Conservation (phyloP, 1,140 invertebrate species). For the Achroia grisella region DNA sequence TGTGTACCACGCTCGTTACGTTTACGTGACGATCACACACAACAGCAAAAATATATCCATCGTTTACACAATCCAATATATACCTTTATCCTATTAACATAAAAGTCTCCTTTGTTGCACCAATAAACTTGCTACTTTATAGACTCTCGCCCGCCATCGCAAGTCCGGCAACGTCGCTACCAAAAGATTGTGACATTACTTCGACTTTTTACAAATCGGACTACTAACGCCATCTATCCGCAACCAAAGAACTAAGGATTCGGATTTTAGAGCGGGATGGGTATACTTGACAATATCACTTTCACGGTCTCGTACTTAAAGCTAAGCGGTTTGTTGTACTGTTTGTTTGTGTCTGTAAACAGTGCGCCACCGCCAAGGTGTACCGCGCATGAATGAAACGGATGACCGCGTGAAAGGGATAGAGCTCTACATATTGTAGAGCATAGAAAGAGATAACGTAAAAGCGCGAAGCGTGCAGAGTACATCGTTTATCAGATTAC, state of each 20-base stretch:
- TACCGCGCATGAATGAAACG: slow-evolving; percentile 74
- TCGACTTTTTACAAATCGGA: slow-evolving; percentile 30
- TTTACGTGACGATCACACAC: slow-evolving; percentile 66
- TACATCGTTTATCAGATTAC: slow-evolving; percentile 74
- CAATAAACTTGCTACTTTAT: slow-evolving; percentile 36
- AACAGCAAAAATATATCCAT: slow-evolving; percentile 36
- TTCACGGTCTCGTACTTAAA: slow-evolving; percentile 71
- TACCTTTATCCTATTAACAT: slow-evolving; percentile 16
- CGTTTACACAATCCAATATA: slow-evolving; percentile 27
- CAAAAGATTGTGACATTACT: slow-evolving; percentile 67
- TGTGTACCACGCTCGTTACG: slow-evolving; percentile 61
- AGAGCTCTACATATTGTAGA: slow-evolving; percentile 12
- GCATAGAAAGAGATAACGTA: slow-evolving; percentile 32
- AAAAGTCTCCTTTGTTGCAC: slow-evolving; percentile 22
- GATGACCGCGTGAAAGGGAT: slow-evolving; percentile 56
- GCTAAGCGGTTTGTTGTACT: slow-evolving; percentile 73
- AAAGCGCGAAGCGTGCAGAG: slow-evolving; percentile 65
- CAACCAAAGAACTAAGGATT: slow-evolving; percentile 25
- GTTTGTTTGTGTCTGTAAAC: slow-evolving; percentile 75
- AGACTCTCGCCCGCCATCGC: slow-evolving; percentile 50
- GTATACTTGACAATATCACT: slow-evolving; percentile 68
- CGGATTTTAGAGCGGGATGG: slow-evolving; percentile 60
- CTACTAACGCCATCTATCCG: slow-evolving; percentile 63
- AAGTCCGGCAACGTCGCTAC: slow-evolving; percentile 68
- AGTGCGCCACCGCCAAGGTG: slow-evolving; percentile 63